Conservation (phyloP, 2,113 vertebrate genomes). For the Electrona antarctica region DNA sequence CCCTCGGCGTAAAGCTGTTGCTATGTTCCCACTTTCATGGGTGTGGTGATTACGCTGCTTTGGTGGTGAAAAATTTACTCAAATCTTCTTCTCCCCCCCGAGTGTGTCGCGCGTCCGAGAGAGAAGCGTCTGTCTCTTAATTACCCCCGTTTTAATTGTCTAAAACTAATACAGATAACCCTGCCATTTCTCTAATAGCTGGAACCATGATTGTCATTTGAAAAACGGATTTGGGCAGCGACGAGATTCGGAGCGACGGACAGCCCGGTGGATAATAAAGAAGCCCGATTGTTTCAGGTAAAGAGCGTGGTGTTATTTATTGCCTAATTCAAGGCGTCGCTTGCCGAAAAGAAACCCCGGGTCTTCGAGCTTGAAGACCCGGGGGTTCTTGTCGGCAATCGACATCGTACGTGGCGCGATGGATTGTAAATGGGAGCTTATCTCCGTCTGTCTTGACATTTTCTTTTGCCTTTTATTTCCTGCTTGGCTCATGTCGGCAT, state of each 20-base stretch:
- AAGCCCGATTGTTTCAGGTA: constrained; percentile 69
- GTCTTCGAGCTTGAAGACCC: no score
- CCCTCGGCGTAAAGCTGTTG: constrained; percentile 74
- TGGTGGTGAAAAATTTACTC: constrained; percentile 73
- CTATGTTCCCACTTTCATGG: constrained; percentile 84
- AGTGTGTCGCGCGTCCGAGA: constrained; percentile 10
- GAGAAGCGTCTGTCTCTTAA: constrained; percentile 43
- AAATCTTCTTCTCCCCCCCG: constrained; percentile 43
- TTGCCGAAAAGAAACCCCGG: no score
- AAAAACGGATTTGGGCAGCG: constrained; percentile 47
- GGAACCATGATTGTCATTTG: constrained; percentile 69
- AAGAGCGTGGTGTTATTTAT: constrained; percentile 38
- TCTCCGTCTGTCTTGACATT: constrained; percentile 46
- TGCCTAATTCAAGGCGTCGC: no score
- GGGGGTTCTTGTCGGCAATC: no score
- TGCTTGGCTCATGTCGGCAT: constrained; percentile 30
- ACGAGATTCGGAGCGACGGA: constrained; percentile 47
- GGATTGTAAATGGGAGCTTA: no score
- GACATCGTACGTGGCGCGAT: no score
- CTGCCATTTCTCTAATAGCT: constrained; percentile 40
- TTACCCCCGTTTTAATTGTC: constrained; percentile 38
- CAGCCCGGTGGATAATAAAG: constrained; percentile 10
- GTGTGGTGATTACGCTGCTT: constrained; percentile 82
- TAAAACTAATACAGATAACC: constrained; percentile 40
- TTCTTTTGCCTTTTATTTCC: constrained; percentile 55